Evolutionary conservation across 2,888 invertebrate genomes (phyloP).

Genomic region (Serrognathus titanus): DNA sequence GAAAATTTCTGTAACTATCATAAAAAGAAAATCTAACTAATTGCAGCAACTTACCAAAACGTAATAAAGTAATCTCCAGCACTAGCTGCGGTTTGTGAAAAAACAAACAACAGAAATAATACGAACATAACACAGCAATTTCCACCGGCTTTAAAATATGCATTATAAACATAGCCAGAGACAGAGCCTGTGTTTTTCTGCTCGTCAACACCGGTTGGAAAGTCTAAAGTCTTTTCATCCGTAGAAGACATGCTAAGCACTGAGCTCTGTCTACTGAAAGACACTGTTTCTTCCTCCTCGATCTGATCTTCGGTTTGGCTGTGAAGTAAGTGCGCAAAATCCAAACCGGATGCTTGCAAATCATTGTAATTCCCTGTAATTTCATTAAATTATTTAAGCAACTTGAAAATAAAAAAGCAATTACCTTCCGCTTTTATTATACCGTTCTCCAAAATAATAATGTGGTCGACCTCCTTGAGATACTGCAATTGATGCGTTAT

Average conservation of each 20-base stretch:
- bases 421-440: slow-evolving; percentile 58
- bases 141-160: slow-evolving; percentile 73
- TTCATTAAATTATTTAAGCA: neutral
- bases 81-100: slow-evolving; percentile 73
- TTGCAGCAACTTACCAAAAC: slow-evolving; percentile 59
- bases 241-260: slow-evolving; percentile 53
- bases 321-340: slow-evolving; percentile 71
- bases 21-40: neutral
- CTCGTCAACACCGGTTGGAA: slow-evolving; percentile 53
- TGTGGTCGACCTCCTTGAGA: slow-evolving; percentile 58
- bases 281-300: slow-evolving; percentile 18
- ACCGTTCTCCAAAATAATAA: slow-evolving; percentile 59
- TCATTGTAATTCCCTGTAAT: slow-evolving; percentile 60
- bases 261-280: slow-evolving; percentile 50
- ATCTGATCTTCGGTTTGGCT: slow-evolving; percentile 43
- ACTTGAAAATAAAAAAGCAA: neutral
- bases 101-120: slow-evolving; percentile 61
- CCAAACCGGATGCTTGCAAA: slow-evolving; percentile 68
- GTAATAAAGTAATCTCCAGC: slow-evolving; percentile 79
- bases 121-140: slow-evolving; percentile 61
- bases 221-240: slow-evolving; percentile 43
- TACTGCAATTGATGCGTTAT: slow-evolving; percentile 76
- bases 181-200: slow-evolving; percentile 60
- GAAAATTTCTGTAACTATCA: too few relatives aligned
- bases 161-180: slow-evolving; percentile 56